Base-by-base conservation (phyloP, 2,797 vertebrate genomes). In the Girardinus metallicus region DNA sequence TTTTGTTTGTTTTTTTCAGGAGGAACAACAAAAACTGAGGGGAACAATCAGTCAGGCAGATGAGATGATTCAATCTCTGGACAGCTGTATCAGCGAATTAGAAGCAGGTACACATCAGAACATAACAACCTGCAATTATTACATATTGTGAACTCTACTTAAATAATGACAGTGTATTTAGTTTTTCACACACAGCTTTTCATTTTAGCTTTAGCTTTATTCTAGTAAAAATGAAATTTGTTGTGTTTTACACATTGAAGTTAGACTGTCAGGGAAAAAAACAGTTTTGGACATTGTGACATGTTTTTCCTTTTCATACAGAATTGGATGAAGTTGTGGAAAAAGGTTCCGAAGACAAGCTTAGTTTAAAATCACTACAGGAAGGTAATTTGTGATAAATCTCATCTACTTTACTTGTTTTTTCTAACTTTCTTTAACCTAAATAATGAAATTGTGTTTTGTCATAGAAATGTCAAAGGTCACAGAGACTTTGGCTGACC, bases 11-110 rank as follows among this genome's bases (percentile, higher is more conserved):
- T 62, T 72, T 55, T 31, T 44, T 62, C 74, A 96, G 96, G 91
- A 93, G 43, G 90, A 94, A 86, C 93, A 95, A 23, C 89, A 93
- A 57, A 94, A 83, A 41, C 70, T 96, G 86, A 89, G 64, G 74
- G 86, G 83, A 74, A 92, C 79, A 29, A 85, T 95, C 46, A 77
- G 86, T 6, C 64, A 94, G 80, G 92, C 93, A 0, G 91, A 95
- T 15, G 83, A 90, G 60, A 94, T 94, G 88, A 83, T 96, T 16
- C 85, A 83, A 84, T 89, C 87, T 64, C 84, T 96, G 75, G 94
- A 96, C 71, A 91, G 90, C 46, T 95, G 94, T 78, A 91, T 96
- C 53, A 15, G 46, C 77, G 85, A 94, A 57, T 75, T 96, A 74
- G 92, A 96, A 92, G 82, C 90, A 43, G 96, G 96, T 96, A 88